Evolutionary conservation across 2,113 vertebrate genomes (phyloP), one percentile per base, ranked within the genome.

Genomic region (Aepyceros melampus): DNA sequence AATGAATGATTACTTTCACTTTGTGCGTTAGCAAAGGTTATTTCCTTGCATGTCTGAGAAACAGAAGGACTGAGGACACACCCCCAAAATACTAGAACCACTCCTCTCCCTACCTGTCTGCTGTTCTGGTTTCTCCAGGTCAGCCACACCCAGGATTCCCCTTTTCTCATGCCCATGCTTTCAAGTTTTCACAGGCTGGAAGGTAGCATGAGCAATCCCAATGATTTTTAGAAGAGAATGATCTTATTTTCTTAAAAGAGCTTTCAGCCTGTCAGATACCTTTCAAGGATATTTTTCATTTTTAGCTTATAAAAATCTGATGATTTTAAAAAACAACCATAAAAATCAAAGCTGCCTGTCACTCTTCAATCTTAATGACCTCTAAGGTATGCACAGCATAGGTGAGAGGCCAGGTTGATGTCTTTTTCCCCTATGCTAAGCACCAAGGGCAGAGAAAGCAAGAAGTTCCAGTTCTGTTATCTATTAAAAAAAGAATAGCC

Each of bases 331-430:
- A 82, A 60, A 74, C 29, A 47, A 64, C 23, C 40, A 29, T 79
- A 84, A 89, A 90, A 71, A 31, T 47, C 53, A 86, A 16, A 87
- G 53, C 53, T 31, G 45, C 45, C 16, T 47, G 33, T 83, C 88
- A 64, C 43, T 47, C n/a, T 60, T 64, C 43, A 74, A 27, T 7
- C 9, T 14, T 21, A 51, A 23, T 27, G 51, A 29, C 2, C 13
- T 53, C 76, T 49, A 5, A n/a, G 15, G 36, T 16, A 21, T 2
- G 11, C 23, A 36, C 0, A 0, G 45, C 29, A 45, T 3, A 6
- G 47, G 14, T 19, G 47, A 53, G 7, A 36, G 1, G 6, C 31
- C 36, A 14, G 11, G 49, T 2, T 27, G 64, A 92, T 14, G 25
- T 21, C 10, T 43, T 21, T n/a, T 14, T 27, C 6, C 55, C 31